phyloP scores from a whole-genome alignment of 2,113 vertebrate species.

The Nothocercus nigrocapillus region DNA sequence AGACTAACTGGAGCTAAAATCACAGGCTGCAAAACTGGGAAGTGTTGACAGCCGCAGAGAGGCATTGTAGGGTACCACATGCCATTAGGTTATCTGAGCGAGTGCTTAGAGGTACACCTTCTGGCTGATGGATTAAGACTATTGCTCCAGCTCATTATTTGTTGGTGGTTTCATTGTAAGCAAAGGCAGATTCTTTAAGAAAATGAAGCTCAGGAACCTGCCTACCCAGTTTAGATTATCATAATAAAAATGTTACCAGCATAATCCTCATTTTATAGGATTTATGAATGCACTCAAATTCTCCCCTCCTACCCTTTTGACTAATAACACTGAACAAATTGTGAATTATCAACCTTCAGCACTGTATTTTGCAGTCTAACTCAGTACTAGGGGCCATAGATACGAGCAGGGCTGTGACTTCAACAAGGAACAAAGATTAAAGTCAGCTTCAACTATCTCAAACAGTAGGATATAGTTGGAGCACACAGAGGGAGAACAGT shows the following conservation, averaged over 20 bases:
- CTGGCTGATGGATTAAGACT: not conserved
- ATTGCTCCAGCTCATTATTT: not conserved
- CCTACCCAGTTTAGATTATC: not conserved
- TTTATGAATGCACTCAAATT: not conserved
- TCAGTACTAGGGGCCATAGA: not conserved
- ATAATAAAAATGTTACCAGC: not conserved
- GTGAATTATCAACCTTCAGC: not conserved
- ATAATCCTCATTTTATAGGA: not conserved
- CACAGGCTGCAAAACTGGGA: not conserved
- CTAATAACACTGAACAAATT: not conserved
- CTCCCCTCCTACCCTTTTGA: not conserved
- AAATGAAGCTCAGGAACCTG: not conserved
- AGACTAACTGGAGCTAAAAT: not conserved
- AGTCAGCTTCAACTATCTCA: not conserved
- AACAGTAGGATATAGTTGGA: not conserved
- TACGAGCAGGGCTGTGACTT: not conserved
- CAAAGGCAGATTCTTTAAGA: not conserved
- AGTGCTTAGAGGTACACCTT: not conserved
- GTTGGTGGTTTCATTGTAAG: not conserved
- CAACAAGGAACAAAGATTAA: not conserved
- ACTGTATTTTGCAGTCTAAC: not conserved
- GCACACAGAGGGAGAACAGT: rapidly evolving
- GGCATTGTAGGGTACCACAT: not conserved
- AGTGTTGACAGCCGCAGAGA: not conserved
- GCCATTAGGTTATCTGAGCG: not conserved